Evolutionary conservation across 1,140 invertebrate species (phyloP), one percentile per base, ranked within the genome.

Genomic region (Linepithema humile): DNA sequence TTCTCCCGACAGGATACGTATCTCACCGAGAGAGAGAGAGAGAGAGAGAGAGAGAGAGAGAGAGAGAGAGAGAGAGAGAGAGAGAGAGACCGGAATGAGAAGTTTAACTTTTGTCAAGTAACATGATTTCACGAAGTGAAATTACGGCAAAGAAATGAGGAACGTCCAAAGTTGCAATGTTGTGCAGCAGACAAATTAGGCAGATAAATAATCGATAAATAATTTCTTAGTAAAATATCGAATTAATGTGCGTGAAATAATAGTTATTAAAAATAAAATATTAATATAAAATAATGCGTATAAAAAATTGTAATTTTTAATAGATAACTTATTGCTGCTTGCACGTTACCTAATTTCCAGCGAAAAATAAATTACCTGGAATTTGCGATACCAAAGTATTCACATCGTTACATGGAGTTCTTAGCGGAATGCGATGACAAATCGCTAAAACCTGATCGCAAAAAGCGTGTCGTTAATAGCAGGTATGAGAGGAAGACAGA

Each of bases 391-490:
- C 62, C 38, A 23, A 26, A 78, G 53, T 53, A 78, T 55, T 69
- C 75, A 53, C 48, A 3, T 55, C 35, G 45, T n/a, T 9, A 45
- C 64, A n/a, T 1, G 38, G 40, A 1, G 32, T 15, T 78, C 59
- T 67, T 23, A 64, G 17, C 35, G 62, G 20, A 10, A 20, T 40
- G 20, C 40, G 67, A 80, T 80, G 75, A 80, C 75, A 80, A 80
- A 80, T 70, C 75, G 64, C 75, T 69, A 55, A 80, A 69, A 43
- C 38, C 26, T 48, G 64, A 80, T 43, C 64, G 64, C 75, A 80
- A 80, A 82, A 82, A 82, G 43, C 32, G 26, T 55, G 6, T 74
- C 69, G 55, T 62, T 72, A 82, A 82, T 74, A 50, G 40, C 35
- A 20, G 43, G 15, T 48, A 73, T 9, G 50, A 43, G 53, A 78